Evolutionary conservation across 2,888 invertebrate species (phyloP).

Genomic region (Imbricaverruca yamaguchii): DNA sequence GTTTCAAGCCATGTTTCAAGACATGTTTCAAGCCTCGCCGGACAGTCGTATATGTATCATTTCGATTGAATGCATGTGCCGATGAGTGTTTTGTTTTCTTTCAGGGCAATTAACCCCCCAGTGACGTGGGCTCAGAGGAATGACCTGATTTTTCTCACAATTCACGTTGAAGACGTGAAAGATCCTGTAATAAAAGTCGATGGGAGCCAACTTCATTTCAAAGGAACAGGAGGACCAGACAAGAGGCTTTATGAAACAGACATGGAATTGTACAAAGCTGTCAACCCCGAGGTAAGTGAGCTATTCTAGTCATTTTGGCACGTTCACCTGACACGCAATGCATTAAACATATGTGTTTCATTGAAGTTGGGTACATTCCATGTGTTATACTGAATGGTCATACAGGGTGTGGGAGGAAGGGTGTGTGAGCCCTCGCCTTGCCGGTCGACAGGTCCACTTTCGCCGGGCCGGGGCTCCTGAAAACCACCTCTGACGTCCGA

Average conservation of each 20-base stretch:
- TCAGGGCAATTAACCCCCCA: constrained; percentile 58
- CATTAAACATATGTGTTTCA: constrained; percentile 17
- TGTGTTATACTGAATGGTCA: too few species aligned
- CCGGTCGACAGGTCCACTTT: too few species aligned
- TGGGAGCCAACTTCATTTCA: constrained; percentile 60
- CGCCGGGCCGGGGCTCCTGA: too few species aligned
- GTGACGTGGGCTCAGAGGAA: constrained; percentile 91
- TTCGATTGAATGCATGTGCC: too few species aligned
- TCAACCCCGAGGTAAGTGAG: constrained; percentile 64
- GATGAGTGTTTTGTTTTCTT: not conserved
- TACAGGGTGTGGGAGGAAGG: too few species aligned
- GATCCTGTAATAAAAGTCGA: constrained; percentile 68
- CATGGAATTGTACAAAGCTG: constrained; percentile 71
- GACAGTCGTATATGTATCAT: too few species aligned
- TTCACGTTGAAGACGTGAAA: constrained; percentile 83
- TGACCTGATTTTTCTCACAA: constrained; percentile 72
- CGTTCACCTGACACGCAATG: too few species aligned
- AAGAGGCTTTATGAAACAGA: constrained; percentile 79
- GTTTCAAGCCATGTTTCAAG: too few species aligned
- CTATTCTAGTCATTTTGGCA: not conserved
- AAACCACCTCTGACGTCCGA: too few species aligned
- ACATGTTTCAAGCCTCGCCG: too few species aligned
- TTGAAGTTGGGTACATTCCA: constrained; percentile 14
- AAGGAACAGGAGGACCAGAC: constrained; percentile 75
- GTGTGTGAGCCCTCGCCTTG: too few species aligned